Conservation (phyloP, 2,113 vertebrate species). For the Indicator maculatus region DNA sequence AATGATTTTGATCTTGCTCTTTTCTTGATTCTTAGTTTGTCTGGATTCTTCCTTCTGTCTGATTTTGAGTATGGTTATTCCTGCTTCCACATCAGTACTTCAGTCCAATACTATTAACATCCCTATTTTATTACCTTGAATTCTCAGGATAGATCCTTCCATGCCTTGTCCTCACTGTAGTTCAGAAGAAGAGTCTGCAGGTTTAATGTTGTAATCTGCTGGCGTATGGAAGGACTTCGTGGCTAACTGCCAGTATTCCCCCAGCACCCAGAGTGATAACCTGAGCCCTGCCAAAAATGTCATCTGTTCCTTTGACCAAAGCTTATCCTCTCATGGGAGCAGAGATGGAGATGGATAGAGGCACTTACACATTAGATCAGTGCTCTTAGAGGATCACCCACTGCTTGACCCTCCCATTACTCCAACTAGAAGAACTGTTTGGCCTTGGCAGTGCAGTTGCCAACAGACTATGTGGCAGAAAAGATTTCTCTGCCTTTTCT, state of each 20-base stretch:
- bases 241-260: not conserved
- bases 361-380: accelerated
- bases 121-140: not conserved
- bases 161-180: not conserved
- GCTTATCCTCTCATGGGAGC: not conserved
- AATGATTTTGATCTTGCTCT: not conserved
- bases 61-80: not conserved
- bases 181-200: not conserved
- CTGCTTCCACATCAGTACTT: not conserved
- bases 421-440: not conserved
- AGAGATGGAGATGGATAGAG: not conserved
- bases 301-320: not conserved
- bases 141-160: not conserved
- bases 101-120: not conserved
- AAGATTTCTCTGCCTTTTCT: not conserved
- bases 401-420: not conserved
- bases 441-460: not conserved
- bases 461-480: accelerated
- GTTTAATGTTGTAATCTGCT: not conserved
- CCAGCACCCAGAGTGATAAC: not conserved
- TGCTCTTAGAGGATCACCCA: not conserved
- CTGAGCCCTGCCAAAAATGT: not conserved
- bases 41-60: not conserved
- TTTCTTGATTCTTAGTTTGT: not conserved
- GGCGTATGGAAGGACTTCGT: not conserved